Percentiles rank a stretch among this genome's conserved stretches.
These are phyloP conservation scores for Papilio gigon DNA, from an alignment of 2,888 invertebrate species.

Conservation along the genomic window DNA sequence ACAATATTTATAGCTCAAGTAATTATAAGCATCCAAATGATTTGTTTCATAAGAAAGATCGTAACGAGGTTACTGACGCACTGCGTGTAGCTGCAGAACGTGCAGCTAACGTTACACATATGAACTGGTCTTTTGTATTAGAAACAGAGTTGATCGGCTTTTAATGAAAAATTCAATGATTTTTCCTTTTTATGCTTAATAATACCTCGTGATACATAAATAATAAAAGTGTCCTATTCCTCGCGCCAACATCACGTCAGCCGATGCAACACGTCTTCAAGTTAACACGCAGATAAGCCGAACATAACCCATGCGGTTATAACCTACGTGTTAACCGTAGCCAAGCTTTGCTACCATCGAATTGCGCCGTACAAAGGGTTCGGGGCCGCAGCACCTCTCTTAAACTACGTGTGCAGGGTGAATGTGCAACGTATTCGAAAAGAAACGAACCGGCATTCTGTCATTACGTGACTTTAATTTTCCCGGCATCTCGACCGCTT, in stretches of 20 bases:
- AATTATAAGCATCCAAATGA: slow-evolving; percentile 15
- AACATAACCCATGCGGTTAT: too few species aligned
- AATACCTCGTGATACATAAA: slow-evolving; percentile 1
- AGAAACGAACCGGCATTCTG: not conserved
- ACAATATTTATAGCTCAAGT: slow-evolving; percentile 21
- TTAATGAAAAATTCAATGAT: slow-evolving; percentile 15
- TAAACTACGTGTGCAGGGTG: too few species aligned
- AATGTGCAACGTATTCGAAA: too few species aligned
- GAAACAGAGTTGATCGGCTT: slow-evolving; percentile 3
- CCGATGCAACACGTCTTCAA: too few species aligned
- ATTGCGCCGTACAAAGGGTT: too few species aligned
- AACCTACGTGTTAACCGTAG: too few species aligned
- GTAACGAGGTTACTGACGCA: slow-evolving; percentile 3
- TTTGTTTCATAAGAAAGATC: not conserved
- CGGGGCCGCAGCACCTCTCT: too few species aligned
- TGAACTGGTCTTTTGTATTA: not conserved
- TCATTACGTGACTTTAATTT: not conserved
- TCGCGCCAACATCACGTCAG: too few species aligned
- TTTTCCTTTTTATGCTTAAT: slow-evolving; percentile 8
- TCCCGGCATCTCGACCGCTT: not conserved
- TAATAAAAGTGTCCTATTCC: too few species aligned
- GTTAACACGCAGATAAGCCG: too few species aligned
- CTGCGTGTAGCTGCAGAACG: not conserved
- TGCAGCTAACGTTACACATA: not conserved
- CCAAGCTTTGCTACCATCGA: too few species aligned